These are phyloP conservation scores for Carposina sasakii DNA, from an alignment of 1,140 invertebrate species.

Conservation along the genomic window DNA sequence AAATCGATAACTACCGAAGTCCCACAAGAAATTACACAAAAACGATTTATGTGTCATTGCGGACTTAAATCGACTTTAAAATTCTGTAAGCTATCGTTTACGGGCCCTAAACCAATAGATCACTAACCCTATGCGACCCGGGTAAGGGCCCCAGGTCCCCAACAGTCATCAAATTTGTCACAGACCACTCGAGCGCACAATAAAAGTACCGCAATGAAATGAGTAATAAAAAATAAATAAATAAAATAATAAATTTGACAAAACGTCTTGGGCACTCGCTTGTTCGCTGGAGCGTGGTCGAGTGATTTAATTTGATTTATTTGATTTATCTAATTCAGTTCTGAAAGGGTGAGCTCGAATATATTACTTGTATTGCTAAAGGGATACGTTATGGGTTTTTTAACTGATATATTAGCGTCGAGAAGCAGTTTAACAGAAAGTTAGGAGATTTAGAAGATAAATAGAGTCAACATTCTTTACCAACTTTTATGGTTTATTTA, in stretches of 20 bases:
- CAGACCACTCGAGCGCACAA: conserved; percentile 64
- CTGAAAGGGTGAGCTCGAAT: conserved; percentile 57
- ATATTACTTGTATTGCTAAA: conserved; percentile 45
- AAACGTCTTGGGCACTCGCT: conserved; percentile 70
- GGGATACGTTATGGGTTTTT: conserved; percentile 25
- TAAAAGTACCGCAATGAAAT: conserved; percentile 45
- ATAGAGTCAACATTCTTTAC: too few species aligned
- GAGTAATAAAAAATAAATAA: conserved; percentile 64
- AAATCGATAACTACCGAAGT: conserved; percentile 28
- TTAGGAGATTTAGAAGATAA: too few species aligned
- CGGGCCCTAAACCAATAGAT: conserved; percentile 42
- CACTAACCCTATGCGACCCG: conserved; percentile 39
- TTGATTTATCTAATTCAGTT: conserved; percentile 55
- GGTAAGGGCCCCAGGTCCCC: conserved; percentile 43
- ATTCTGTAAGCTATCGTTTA: conserved; percentile 60
- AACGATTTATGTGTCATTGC: conserved; percentile 42
- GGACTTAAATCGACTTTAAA: conserved; percentile 61
- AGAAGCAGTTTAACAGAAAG: conserved; percentile 24
- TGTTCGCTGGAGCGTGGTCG: conserved; percentile 51
- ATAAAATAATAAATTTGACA: conserved; percentile 72
- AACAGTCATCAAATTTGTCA: conserved; percentile 70
- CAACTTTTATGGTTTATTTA: too few species aligned
- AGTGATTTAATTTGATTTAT: conserved; percentile 70
- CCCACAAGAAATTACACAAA: conserved; percentile 42
- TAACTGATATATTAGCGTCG: conserved; percentile 17